Evolutionary conservation across 2,113 vertebrate species (phyloP).

Genomic region (Neodontobutis hainanensis): DNA sequence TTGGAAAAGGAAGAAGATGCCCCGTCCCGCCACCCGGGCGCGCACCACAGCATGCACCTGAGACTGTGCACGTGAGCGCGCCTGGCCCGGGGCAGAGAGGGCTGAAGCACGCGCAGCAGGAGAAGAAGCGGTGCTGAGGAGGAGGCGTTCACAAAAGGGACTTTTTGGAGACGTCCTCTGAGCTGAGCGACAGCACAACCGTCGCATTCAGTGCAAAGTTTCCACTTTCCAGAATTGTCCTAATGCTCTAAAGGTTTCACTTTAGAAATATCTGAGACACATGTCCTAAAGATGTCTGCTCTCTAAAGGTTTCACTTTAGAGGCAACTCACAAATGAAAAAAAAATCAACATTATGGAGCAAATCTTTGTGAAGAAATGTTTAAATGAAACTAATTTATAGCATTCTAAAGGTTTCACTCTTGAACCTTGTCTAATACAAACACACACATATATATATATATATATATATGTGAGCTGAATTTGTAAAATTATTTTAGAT

Average conservation of each 20-base stretch:
- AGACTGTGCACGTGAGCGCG: not conserved
- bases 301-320: constrained; percentile 20
- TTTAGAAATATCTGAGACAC: constrained; percentile 19
- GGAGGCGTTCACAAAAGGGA: constrained; percentile 73
- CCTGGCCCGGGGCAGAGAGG: constrained; percentile 1
- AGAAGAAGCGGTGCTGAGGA: constrained; percentile 81
- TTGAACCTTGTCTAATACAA: not conserved
- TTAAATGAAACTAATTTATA: not conserved
- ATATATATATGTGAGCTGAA: no score
- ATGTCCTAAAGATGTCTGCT: not conserved
- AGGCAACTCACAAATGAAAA: constrained; percentile 22
- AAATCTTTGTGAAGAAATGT: not conserved
- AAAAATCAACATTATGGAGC: constrained; percentile 34
- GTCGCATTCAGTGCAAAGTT: constrained; percentile 67
- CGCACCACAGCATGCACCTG: not conserved
- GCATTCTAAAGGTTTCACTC: not conserved
- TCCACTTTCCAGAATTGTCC: constrained; percentile 76
- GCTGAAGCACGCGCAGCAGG: constrained; percentile 77
- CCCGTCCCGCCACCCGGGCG: constrained; percentile 57
- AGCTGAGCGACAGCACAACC: constrained; percentile 70
- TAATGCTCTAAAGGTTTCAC: constrained; percentile 79
- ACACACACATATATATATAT: no score
- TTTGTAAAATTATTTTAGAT: no score
- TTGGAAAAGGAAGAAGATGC: constrained; percentile 82
- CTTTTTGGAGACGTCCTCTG: constrained; percentile 70